Conservation (phyloP, 2,113 vertebrate species). For the Calyptommatus sinebrachiatus region DNA sequence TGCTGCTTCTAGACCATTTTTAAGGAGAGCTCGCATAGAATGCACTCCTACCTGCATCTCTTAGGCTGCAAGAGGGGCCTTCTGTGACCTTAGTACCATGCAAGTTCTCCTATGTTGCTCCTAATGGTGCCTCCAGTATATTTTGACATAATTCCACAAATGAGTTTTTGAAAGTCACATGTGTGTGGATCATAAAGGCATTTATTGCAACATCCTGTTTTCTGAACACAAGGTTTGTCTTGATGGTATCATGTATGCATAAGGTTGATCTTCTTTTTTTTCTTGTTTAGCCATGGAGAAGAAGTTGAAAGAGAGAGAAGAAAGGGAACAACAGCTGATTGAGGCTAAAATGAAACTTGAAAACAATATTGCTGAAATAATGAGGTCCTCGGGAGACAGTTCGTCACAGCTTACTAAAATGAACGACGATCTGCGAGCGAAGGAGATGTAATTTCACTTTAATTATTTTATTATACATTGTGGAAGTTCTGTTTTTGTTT, state of each 20-base stretch:
- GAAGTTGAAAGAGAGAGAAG: constrained; percentile 80
- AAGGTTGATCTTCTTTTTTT: constrained; percentile 13
- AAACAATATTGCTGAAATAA: constrained; percentile 87
- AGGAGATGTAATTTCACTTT: constrained; percentile 80
- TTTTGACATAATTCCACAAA: neutral
- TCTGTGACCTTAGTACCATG: no score
- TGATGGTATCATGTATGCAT: neutral
- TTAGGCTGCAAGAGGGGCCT: no score
- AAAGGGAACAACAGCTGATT: constrained; percentile 79
- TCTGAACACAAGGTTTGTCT: neutral
- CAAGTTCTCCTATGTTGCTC: no score
- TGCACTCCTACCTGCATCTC: neutral
- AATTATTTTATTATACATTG: neutral
- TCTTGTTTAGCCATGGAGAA: constrained; percentile 79
- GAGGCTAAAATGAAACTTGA: constrained; percentile 89
- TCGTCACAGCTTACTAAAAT: constrained; percentile 90
- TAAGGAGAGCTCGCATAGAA: neutral
- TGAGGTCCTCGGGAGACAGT: constrained; percentile 90
- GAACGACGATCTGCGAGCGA: constrained; percentile 86
- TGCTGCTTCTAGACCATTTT: no score
- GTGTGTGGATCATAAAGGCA: no score
- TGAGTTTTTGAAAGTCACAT: neutral
- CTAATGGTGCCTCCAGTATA: neutral
- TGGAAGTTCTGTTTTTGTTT: neutral
- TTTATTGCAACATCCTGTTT: neutral